These are phyloP conservation scores for Mus minutoides DNA, from an alignment of 2,797 vertebrate genomes.

Conservation along the genomic window DNA sequence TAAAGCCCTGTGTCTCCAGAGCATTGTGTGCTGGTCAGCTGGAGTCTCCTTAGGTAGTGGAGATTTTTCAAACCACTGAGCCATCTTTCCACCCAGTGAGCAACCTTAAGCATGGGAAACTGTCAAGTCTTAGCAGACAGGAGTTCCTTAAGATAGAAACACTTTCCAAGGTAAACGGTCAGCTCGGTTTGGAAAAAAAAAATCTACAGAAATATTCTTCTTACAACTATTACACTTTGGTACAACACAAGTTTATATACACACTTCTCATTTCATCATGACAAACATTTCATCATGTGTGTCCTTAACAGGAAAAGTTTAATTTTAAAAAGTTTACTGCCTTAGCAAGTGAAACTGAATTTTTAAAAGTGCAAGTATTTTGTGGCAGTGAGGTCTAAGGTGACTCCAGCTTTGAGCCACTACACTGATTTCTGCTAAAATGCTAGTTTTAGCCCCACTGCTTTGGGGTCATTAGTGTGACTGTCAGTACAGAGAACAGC, in stretches of 20 bases:
- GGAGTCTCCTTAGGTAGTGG: not conserved
- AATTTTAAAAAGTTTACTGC: constrained; percentile 29
- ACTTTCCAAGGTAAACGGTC: not conserved
- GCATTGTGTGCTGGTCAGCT: not conserved
- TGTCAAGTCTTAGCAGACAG: not conserved
- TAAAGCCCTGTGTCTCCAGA: not conserved
- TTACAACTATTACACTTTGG: not conserved
- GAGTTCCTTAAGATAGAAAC: not conserved
- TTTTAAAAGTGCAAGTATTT: not conserved
- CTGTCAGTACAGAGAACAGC: not conserved
- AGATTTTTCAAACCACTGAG: not conserved
- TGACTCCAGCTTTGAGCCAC: not conserved
- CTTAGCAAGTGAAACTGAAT: not conserved
- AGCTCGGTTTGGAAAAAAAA: not conserved
- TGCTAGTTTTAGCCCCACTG: not conserved
- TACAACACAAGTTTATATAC: not conserved
- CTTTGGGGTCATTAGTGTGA: not conserved
- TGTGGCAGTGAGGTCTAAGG: not conserved
- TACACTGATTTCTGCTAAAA: not conserved
- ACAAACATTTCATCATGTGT: not conserved
- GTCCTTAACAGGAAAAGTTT: not conserved
- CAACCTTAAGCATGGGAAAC: not conserved
- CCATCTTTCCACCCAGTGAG: not conserved
- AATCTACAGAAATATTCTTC: not conserved
- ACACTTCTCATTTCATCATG: not conserved